A percentile compares a stretch with the other conserved stretches of the same genome.
Conservation (phyloP, 1,140 invertebrate species). For the Formica selysi region DNA sequence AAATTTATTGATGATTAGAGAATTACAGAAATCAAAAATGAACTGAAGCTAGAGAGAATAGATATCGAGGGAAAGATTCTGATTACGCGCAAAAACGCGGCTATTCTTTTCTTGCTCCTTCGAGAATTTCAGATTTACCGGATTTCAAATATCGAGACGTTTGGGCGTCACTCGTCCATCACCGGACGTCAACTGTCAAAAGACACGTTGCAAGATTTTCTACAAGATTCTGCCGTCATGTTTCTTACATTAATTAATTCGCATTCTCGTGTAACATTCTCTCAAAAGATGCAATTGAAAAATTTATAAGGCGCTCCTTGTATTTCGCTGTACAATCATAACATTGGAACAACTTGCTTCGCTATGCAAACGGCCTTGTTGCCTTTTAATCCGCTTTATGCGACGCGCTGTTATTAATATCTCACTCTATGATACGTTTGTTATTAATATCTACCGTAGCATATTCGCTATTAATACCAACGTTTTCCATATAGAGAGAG, state of each 20-base stretch:
- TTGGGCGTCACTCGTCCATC: neutral
- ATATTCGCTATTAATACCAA: conserved; percentile 51
- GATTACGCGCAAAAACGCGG: no score
- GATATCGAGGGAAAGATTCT: neutral
- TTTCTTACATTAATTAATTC: neutral
- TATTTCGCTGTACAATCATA: conserved; percentile 16
- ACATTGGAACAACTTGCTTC: conserved; percentile 44
- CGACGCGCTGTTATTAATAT: conserved; percentile 55
- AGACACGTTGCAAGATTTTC: neutral
- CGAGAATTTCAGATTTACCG: neutral
- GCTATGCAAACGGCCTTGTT: conserved; percentile 54
- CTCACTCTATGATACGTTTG: conserved; percentile 44
- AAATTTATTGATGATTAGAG: neutral
- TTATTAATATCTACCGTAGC: conserved; percentile 57
- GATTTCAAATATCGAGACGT: neutral
- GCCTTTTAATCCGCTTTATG: conserved; percentile 47
- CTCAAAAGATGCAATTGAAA: neutral
- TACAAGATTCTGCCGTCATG: neutral
- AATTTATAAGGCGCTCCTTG: neutral
- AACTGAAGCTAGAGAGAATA: neutral
- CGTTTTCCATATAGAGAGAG: conserved; percentile 42
- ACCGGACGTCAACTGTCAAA: neutral
- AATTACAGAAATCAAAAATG: neutral
- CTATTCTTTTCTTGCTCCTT: neutral
- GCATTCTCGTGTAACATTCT: neutral